Conservation (phyloP, 2,797 vertebrate genomes). For the Notamacropus eugenii region DNA sequence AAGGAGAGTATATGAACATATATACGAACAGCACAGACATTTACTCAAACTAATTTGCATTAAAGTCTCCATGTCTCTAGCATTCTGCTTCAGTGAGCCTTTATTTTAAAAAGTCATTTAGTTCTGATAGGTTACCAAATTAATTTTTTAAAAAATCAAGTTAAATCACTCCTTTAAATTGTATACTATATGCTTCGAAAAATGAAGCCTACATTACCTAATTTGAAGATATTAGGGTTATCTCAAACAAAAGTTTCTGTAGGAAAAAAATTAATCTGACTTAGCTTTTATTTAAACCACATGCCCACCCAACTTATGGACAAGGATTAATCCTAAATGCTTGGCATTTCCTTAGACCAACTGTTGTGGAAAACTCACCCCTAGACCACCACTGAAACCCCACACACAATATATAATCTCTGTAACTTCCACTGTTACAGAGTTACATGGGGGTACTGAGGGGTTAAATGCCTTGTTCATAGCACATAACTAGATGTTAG, state of each 20-base stretch:
- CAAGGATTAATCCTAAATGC: neutral
- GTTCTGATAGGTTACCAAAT: neutral
- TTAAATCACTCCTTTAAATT: conserved; percentile 20
- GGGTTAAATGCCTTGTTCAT: neutral
- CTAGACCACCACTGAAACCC: neutral
- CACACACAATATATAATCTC: neutral
- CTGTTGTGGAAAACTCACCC: neutral
- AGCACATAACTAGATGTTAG: neutral
- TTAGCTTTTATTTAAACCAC: neutral
- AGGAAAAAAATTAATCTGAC: neutral
- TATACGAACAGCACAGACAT: neutral
- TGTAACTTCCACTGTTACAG: neutral
- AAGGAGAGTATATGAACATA: neutral
- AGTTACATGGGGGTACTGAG: neutral
- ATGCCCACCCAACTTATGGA: neutral
- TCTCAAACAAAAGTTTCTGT: neutral
- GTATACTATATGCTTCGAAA: neutral
- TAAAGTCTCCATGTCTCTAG: neutral
- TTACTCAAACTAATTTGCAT: neutral
- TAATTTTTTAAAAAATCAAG: conserved; percentile 1
- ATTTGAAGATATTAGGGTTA: neutral
- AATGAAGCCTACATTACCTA: neutral
- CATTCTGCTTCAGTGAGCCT: neutral
- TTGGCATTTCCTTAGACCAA: neutral
- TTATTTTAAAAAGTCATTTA: conserved; percentile 23